Evolutionary conservation across 2,797 vertebrate species (phyloP).

Genomic region (Ctenopoma multispine): DNA sequence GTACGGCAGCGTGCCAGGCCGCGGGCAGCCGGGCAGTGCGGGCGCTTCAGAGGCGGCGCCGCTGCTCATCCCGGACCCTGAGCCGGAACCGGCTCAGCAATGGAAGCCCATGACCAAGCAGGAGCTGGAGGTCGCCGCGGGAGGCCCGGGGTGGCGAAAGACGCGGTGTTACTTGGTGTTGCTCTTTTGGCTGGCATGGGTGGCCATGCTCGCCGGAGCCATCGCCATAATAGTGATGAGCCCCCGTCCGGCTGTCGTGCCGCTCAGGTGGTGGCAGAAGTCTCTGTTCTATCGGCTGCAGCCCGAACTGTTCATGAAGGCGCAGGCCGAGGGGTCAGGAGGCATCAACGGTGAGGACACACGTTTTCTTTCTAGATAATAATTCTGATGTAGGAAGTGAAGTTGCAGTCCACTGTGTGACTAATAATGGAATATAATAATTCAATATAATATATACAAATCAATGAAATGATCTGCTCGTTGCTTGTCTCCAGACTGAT

Average conservation of each 20-base stretch:
- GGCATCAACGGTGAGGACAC: constrained; percentile 61
- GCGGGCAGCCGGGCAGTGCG: constrained; percentile 19
- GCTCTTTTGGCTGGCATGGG: constrained; percentile 80
- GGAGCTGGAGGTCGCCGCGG: constrained; percentile 74
- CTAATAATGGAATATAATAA: no score
- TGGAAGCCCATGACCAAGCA: constrained; percentile 75
- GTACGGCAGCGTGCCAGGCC: constrained; percentile 58
- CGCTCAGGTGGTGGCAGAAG: constrained; percentile 84
- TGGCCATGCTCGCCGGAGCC: constrained; percentile 70
- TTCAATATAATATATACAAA: no score
- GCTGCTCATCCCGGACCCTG: constrained; percentile 68
- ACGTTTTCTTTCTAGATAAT: no score
- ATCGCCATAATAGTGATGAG: constrained; percentile 69
- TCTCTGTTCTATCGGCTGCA: constrained; percentile 79
- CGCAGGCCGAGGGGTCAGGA: constrained; percentile 26
- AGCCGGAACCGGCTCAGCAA: not conserved
- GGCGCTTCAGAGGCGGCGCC: constrained; percentile 63
- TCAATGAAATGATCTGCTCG: no score
- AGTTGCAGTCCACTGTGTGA: no score
- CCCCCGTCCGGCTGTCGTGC: constrained; percentile 52
- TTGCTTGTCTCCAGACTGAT: no score
- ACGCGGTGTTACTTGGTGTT: constrained; percentile 74
- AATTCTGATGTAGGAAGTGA: no score
- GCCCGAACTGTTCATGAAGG: constrained; percentile 48
- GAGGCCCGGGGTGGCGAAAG: constrained; percentile 76